phyloP scores from a whole-genome alignment of 2,888 invertebrate genomes.

The Bruchidius siliquastri region DNA sequence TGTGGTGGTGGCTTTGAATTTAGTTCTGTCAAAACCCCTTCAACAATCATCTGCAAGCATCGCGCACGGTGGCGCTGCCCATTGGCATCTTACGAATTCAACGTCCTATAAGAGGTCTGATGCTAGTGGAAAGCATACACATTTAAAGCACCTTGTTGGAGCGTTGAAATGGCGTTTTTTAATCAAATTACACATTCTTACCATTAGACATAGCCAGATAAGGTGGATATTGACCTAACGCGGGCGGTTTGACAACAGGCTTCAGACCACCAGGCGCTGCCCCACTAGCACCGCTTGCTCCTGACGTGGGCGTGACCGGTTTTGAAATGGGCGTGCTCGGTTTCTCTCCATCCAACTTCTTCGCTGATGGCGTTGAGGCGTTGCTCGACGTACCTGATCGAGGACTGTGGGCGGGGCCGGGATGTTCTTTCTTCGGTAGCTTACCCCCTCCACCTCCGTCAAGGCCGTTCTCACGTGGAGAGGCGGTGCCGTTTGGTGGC shows the following conservation, averaged over 20 bases:
- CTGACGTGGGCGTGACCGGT: slow-evolving; percentile 79
- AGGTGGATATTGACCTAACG: slow-evolving; percentile 59
- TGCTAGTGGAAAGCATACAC: no score
- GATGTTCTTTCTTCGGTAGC: slow-evolving; percentile 70
- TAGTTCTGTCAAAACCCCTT: no score
- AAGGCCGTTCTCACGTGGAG: slow-evolving; percentile 82
- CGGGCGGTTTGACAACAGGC: slow-evolving; percentile 52
- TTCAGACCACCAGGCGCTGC: slow-evolving; percentile 52
- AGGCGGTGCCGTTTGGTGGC: slow-evolving; percentile 81
- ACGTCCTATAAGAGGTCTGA: no score
- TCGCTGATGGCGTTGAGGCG: slow-evolving; percentile 84
- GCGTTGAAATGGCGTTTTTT: no score
- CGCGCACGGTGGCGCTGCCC: no score
- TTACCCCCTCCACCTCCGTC: slow-evolving; percentile 52
- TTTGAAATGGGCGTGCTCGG: slow-evolving; percentile 88
- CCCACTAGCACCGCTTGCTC: slow-evolving; percentile 47
- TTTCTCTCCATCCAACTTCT: slow-evolving; percentile 79
- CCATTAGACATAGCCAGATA: slow-evolving; percentile 52
- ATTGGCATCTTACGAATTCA: no score
- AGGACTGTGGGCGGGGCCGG: slow-evolving; percentile 61
- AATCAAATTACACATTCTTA: no score
- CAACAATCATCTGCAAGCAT: no score
- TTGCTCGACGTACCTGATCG: slow-evolving; percentile 85
- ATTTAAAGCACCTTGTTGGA: no score
- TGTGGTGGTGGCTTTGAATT: no score